Evolutionary conservation across 2,888 invertebrate genomes (phyloP), one percentile per base, ranked within the genome.

Genomic region (Trichacis sp.): DNA sequence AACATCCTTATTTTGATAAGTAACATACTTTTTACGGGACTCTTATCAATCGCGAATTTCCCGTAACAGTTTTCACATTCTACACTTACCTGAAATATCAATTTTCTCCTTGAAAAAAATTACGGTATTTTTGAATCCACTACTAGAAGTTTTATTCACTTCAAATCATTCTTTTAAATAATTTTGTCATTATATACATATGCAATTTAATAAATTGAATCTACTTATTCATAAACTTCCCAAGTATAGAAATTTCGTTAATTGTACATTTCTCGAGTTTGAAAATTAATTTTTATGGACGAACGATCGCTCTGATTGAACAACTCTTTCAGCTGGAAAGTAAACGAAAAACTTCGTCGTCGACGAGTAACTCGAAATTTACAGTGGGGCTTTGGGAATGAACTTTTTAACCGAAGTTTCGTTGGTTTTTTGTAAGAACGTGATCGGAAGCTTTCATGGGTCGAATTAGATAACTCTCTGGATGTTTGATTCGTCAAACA

Each of bases 1-100:
- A 36, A 49, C 45, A 36, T 57, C 56, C 68, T 65, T 59, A 68
- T 68, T 70, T 64, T 58, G 50, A 52, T 64, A 62, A 69, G 64
- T 64, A 60, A 50, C 56, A n/a, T n/a, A n/a, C n/a, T 59, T 53
- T 59, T 68, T 54, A 47, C 17, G 8, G 12, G 6, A 14, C 48
- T n/a, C 42, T 57, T 54, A 60, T 59, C 50, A 43, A 60, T 66
- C 51, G 58, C 24, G 24, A 24, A n/a, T n/a, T 24, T 24, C 24
- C 8, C 3, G 8, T 5, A 24, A 5, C 8, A 24, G 24, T 24
- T 24, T 24, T 8, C 3, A 3, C 24, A 24, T 24, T 24, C 24
- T 3, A 8, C 24, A 8, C 24, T 24, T 24, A 24, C 24, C 24
- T 5, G 24, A 24, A 24, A 24, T 24, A 5, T 24, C 33, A 24